Base-by-base conservation (phyloP, 2,113 vertebrate genomes). In the Phrynosoma blainvillii region DNA sequence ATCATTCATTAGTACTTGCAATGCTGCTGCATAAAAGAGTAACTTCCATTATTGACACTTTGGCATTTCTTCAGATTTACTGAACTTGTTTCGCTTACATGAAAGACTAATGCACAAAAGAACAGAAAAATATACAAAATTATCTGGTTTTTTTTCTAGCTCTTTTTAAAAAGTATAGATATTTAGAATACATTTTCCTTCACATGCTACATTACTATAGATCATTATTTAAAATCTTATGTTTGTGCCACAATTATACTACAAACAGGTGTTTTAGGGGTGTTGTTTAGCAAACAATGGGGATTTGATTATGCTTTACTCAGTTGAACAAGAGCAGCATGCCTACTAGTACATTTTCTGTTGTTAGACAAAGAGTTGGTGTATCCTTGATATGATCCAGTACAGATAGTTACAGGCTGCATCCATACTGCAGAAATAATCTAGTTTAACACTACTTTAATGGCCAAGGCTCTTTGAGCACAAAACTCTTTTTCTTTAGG, bases 241-340 rank as follows among this genome's bases (percentile, higher is more conserved):
- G 84, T 56, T 91, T 93, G 71, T 82, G 36, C 75, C 59, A 77
- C 85, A 88, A 82, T 86, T 88, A 80, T 85, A 59, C 76, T 76
- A 88, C 56, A 92, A 88, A 84, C 68, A 89, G 92, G 84, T 47
- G 7, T 47, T 47, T 7, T 5, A 47, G 47, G 47, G 47, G 47
- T 47, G 47, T 47, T 6, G 1, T 47, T 47, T 47, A 47, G 47
- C 47, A 47, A 47, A 40, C 77, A 90, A 47, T 90, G 82, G 75
- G 82, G 88, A 87, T 91, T 94, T 91, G 52, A 89, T 91, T 91
- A 89, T 92, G 13, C 27, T 85, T 59, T 89, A 70, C 84, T 84
- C 75, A 40, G 20, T 78, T 68, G 87, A 76, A 90, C 79, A 68
- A 89, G 47, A 80, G 90, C 74, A 82, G 66, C 0, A 0, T 85